Conservation (phyloP, 2,797 vertebrate genomes). For the Myiotriccus ornatus region DNA sequence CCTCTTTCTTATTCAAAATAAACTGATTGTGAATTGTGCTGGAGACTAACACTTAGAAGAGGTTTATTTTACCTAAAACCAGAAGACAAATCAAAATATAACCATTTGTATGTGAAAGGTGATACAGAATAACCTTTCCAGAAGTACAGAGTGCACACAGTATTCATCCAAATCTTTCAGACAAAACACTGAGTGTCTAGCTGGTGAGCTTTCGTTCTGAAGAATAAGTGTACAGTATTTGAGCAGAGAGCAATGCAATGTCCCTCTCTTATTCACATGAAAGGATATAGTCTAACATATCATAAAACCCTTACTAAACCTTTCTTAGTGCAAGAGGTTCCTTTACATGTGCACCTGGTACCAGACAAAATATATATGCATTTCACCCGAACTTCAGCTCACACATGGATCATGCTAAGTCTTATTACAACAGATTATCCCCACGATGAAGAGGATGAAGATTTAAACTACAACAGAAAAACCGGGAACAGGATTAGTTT, state of each 20-base stretch:
- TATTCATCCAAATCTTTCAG: neutral
- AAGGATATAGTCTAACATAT: neutral
- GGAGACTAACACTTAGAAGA: neutral
- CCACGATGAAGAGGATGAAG: neutral
- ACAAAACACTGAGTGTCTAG: neutral
- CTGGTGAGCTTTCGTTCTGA: neutral
- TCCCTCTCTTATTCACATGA: neutral
- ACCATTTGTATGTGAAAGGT: neutral
- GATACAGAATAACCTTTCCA: neutral
- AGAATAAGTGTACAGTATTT: neutral
- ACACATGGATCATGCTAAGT: neutral
- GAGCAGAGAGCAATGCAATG: neutral
- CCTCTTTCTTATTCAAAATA: neutral
- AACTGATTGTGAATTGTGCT: neutral
- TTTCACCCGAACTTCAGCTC: neutral
- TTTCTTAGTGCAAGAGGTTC: neutral
- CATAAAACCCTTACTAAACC: neutral
- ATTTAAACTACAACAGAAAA: conserved; percentile 2
- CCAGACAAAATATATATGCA: neutral
- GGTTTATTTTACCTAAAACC: neutral
- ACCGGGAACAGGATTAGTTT: neutral
- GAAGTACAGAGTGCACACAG: neutral
- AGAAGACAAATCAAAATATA: neutral
- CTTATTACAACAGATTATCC: conserved; percentile 31
- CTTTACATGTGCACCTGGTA: neutral